Base-by-base conservation (phyloP, 2,888 invertebrate genomes). In the Patella caerulea region DNA sequence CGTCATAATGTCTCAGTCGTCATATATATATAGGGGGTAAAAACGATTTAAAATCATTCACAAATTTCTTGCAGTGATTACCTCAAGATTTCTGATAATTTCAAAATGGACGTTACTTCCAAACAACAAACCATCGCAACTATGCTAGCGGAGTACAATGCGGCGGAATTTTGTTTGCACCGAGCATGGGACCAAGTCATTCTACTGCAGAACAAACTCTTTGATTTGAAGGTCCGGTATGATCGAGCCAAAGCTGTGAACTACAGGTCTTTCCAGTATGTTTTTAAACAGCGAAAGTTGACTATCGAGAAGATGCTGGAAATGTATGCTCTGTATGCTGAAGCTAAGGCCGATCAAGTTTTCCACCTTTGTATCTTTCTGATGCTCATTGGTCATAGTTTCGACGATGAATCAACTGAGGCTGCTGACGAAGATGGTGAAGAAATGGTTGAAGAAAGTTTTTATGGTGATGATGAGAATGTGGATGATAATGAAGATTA, bases 131-230 rank as follows among this genome's bases (percentile, higher is more conserved):
- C 65, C 65, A 65, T 65, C 65, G 65, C 65, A 9, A 65, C 24
- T 24, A 12, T 65, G 19, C 19, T 65, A 19, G 65, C 19, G 19
- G 24, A 65, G 65, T 65, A 65, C 3, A 11, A 24, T 24, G 65
- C 24, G 2, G 24, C 65, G 24, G 65, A 65, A 15, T 65, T 65
- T 19, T 65, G 65, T 65, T 65, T 65, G 19, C 11, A 65, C 12
- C 65, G 65, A 19, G 65, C 65, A 11, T 65, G 65, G 65, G 24
- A 65, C 14, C 65, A 65, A 24, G 65, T 65, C 24, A 65, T 65
- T 24, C 24, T 65, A 24, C 24, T 65, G 4, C 65, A 65, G 65
- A 65, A 65, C 12, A 19, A 14, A 65, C 65, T 65, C 9, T 65
- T 65, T 14, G 65, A 65, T 65, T 14, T 65, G 12, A 65, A 65